Evolutionary conservation across 92 coral and sea anemone species (phyloP).

Genomic region (Paramuricea clavata): DNA sequence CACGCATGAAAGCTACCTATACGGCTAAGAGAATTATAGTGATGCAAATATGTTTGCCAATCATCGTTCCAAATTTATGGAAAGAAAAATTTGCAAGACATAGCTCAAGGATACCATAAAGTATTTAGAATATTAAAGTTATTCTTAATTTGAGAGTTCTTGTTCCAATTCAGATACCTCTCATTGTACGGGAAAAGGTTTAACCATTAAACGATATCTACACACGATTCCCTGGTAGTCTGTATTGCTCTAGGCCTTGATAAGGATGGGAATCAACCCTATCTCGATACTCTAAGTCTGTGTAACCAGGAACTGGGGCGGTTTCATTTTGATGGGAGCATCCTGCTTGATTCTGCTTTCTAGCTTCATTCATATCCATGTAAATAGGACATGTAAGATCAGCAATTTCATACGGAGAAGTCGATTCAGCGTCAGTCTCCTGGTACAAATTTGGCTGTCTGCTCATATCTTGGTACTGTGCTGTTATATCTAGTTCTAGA

Average conservation of each 20-base stretch:
- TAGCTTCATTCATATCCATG: not conserved
- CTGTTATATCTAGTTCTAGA: not conserved
- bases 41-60: no score
- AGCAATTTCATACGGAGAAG: not conserved
- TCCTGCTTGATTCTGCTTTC: not conserved
- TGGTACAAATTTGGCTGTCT: not conserved
- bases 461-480: constrained; percentile 5
- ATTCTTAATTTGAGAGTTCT: no score
- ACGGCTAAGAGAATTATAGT: no score
- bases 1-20: no score
- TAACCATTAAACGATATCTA: not conserved
- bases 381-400: not conserved
- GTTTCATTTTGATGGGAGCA: not conserved
- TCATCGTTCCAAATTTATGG: no score
- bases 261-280: constrained; percentile 10
- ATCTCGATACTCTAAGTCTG: not conserved
- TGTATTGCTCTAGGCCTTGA: not conserved
- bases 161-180: no score
- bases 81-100: no score
- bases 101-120: no score
- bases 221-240: not conserved
- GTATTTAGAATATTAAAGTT: no score
- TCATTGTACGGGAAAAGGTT: no score
- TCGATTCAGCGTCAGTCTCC: not conserved
- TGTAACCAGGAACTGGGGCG: not conserved